Evolutionary conservation across 2,113 vertebrate species (phyloP), one percentile per base, ranked within the genome.

Genomic region (Hippopotamus amphibius): DNA sequence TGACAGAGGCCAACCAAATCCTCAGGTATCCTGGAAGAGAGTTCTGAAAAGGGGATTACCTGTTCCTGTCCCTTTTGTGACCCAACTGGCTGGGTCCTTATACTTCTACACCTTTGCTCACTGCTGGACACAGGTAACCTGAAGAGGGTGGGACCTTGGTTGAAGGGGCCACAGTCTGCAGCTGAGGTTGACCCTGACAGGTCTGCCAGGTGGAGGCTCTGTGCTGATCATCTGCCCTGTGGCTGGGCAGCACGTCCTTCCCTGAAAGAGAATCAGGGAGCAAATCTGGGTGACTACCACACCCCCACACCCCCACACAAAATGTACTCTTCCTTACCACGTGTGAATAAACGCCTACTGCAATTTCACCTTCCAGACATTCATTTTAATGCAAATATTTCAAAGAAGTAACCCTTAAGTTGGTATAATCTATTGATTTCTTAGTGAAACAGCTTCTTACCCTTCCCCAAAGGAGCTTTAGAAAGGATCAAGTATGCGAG

Each of bases 361-460:
- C 96, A 93, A 69, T 46, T 28, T 61, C 41, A 53, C 69, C 55
- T 90, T 91, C 53, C 13, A 19, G 33, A 88, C 26, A 57, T 65
- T 84, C 26, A 15, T 86, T 94, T 76, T 61, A 88, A 96, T n/a
- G 19, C 21, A 76, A 68, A 37, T 65, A 43, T 92, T 59, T 22
- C 66, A 30, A 48, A 71, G 50, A 50, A 69, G 5, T 71, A 88
- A 74, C 1, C 17, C 1, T 81, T 33, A 69, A 55, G 19, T 28
- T 30, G 6, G 5, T 30, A 8, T 17, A 13, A 6, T 13, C 22
- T 81, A 43, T 4, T 57, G 19, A 59, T 68, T 83, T 74, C 43
- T 82, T 46, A 19, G 48, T 15, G 9, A 69, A 59, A 79, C 26
- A 48, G 57, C 10, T 84, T 93, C 59, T 10, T 65, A 63, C 8